Conservation (phyloP, 2,113 vertebrate genomes). For the Menura novaehollandiae region DNA sequence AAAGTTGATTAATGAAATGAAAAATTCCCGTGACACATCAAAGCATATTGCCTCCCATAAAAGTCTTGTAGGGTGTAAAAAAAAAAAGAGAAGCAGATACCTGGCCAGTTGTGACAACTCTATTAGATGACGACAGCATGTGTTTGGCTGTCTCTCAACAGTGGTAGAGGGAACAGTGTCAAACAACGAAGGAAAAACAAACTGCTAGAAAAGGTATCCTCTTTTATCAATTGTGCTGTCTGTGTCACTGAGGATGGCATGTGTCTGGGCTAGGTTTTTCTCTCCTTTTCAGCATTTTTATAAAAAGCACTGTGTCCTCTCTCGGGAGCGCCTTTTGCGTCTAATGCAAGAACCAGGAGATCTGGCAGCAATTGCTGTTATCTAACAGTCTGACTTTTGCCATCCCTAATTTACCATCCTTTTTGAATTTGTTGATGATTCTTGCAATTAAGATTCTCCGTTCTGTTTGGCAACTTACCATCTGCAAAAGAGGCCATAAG, state of each 20-base stretch:
- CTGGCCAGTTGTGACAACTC: not conserved
- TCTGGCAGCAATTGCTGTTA: not conserved
- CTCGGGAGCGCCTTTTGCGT: not conserved
- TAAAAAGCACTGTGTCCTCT: not conserved
- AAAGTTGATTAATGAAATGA: not conserved
- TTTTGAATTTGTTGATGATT: not conserved
- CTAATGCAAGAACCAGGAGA: not conserved
- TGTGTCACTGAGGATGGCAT: not conserved
- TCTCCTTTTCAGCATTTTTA: not conserved
- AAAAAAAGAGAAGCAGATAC: not conserved
- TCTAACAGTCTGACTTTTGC: slow-evolving; percentile 6
- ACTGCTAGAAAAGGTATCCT: not conserved
- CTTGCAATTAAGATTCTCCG: not conserved
- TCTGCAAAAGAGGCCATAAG: slow-evolving; percentile 14
- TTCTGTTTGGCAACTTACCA: slow-evolving; percentile 19
- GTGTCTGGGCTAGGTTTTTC: not conserved
- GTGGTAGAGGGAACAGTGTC: not conserved
- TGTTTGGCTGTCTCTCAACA: not conserved
- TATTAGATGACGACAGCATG: not conserved
- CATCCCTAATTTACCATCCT: not conserved
- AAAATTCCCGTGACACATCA: not conserved
- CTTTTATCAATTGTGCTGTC: not conserved
- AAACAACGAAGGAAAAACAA: not conserved
- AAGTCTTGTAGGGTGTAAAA: not conserved
- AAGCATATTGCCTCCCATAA: not conserved